Base-by-base conservation (phyloP, 2,797 vertebrate genomes). In the Phalanger gymnotis region DNA sequence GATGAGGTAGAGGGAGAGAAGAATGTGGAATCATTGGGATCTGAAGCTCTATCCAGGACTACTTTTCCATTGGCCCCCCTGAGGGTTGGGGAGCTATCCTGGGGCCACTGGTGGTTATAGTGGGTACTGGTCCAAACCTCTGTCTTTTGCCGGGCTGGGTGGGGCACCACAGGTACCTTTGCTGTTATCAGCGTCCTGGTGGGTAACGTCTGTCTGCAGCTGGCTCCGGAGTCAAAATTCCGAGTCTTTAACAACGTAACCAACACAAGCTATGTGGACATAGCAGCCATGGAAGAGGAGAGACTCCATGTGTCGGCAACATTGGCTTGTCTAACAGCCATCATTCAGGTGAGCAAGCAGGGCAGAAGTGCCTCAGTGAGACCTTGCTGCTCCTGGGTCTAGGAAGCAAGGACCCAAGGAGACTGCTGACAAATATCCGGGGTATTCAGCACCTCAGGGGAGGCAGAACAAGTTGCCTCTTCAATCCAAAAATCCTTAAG, bases 181-280 rank as follows among this genome's bases (percentile, higher is more conserved):
- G 99, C 99, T 96, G 99, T 99, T 97, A 98, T 99, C 98, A 99
- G 99, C 98, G 99, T 99, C 94, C 99, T 99, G 96, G 99, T 99
- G 97, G 99, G 99, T 96, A 99, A 99, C 51, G 98, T 99, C 96
- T 99, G 99, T 98, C 98, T 99, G 22, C 98, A 99, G 90, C 97
- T 99, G 98, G 99, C 99, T 91, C 99, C 99, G 0, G 99, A 99
- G 96, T 99, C 99, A 0, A 98, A 99, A 93, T 99, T 99, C 98
- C 99, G 97, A 94, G 98, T 99, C 97, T 99, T 99, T 98, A 99
- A 99, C 94, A 96, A 98, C 0, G 98, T 98, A 53, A 98, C 98
- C 93, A 99, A 99, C 0, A 95, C 98, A 66, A 99, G 98, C 56
- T 95, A 98, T 0, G 98, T 99, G 97, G 99, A 99, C 93, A 98